A percentile compares a stretch with the other conserved stretches of the same genome.
These are phyloP conservation scores for Nephrotoma guestfalica DNA, from an alignment of 2,888 invertebrate species.

Conservation along the genomic window DNA sequence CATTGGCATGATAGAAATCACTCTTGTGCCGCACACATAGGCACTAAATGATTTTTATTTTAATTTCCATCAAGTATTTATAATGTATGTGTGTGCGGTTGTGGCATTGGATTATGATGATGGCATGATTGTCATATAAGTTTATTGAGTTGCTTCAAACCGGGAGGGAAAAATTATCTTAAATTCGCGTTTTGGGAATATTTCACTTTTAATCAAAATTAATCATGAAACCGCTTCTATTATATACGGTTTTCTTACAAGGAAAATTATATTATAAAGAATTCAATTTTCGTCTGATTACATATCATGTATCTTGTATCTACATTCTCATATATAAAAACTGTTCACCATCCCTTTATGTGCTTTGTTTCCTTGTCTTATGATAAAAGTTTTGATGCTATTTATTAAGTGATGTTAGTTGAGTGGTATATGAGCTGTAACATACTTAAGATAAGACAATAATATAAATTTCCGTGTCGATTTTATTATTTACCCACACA, in stretches of 20 bases:
- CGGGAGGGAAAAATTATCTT: background rate
- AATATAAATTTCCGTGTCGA: background rate
- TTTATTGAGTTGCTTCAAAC: background rate
- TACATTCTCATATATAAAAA: background rate
- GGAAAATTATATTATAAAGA: background rate
- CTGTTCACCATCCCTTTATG: background rate
- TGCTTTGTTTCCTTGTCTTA: background rate
- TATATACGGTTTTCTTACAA: background rate
- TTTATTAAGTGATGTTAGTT: background rate
- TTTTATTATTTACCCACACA: background rate
- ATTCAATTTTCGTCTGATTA: background rate
- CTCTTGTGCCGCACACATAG: background rate
- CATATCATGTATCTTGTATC: background rate
- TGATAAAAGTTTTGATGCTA: background rate
- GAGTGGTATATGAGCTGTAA: background rate
- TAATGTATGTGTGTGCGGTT: background rate
- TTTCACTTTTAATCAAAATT: background rate
- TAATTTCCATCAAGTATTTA: background rate
- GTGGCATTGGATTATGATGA: background rate
- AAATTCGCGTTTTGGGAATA: background rate
- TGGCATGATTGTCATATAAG: background rate
- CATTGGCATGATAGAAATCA: background rate
- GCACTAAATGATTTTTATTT: background rate
- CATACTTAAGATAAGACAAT: background rate
- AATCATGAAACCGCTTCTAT: background rate